These are phyloP conservation scores for Eonycteris spelaea DNA, from an alignment of 2,113 vertebrate genomes.

Conservation along the genomic window DNA sequence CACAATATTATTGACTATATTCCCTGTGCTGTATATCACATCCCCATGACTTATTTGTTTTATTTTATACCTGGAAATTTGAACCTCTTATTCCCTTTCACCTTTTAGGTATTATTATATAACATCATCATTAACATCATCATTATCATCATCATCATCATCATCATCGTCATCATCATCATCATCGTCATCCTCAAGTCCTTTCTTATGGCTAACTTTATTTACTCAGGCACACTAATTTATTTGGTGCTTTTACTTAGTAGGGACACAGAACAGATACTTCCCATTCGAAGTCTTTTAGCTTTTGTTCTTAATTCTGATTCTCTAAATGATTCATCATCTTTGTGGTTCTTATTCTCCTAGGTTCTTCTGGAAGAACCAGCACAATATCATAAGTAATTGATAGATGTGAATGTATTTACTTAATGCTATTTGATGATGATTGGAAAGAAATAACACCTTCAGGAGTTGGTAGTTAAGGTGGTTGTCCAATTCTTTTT, in stretches of 20 bases:
- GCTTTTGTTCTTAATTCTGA: conserved; percentile 39
- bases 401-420: neutral
- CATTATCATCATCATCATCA: no score
- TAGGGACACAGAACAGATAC: neutral
- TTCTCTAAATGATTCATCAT: conserved; percentile 53
- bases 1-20: no score
- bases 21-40: no score
- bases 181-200: neutral
- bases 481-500: conserved; percentile 1
- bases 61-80: no score
- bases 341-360: neutral
- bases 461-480: neutral
- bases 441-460: neutral
- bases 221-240: neutral
- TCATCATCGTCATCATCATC: no score
- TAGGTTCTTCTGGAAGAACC: conserved; percentile 26
- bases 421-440: conserved; percentile 45
- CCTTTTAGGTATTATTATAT: no score
- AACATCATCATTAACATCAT: no score
- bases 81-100: no score
- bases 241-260: neutral
- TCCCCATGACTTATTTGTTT: no score
- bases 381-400: neutral
- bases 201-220: neutral
- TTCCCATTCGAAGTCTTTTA: conserved; percentile 1